Percentiles rank a stretch among this genome's conserved stretches.
phyloP scores from a whole-genome alignment of 2,797 vertebrate species.

The Clarias platycephalus region DNA sequence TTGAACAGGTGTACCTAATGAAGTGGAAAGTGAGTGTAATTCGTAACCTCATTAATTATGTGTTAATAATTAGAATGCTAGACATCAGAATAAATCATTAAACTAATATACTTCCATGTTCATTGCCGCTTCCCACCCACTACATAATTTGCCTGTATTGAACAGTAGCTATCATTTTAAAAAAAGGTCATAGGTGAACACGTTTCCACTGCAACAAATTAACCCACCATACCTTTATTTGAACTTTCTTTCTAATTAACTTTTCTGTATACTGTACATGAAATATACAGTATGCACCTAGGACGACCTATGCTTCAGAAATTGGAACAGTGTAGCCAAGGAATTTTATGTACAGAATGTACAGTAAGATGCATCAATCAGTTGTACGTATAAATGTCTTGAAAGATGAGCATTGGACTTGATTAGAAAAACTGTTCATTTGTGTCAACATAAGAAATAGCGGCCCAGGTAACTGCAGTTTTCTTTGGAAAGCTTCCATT shows the following conservation, averaged over 20 bases:
- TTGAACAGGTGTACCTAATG: too few relatives aligned
- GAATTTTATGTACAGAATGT: not conserved
- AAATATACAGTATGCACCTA: not conserved
- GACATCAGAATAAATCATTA: constrained; percentile 3
- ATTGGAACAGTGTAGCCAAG: not conserved
- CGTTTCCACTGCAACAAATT: not conserved
- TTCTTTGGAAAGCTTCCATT: not conserved
- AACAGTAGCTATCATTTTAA: not conserved
- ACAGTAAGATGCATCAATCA: not conserved
- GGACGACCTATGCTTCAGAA: not conserved
- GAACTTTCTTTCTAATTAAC: not conserved
- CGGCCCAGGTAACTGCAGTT: not conserved
- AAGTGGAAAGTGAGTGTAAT: too few relatives aligned
- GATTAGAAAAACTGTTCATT: not conserved
- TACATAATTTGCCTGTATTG: not conserved
- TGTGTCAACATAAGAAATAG: not conserved
- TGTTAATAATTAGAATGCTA: constrained; percentile 9
- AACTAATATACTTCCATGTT: not conserved
- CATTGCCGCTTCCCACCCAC: not conserved
- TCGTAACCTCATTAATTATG: not conserved
- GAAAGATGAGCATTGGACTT: not conserved
- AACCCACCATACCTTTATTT: not conserved
- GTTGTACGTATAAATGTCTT: not conserved
- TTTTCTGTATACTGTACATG: not conserved
- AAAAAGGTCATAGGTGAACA: not conserved